phyloP scores from a whole-genome alignment of 2,113 vertebrate species.

The Plecturocebus donacophilus region DNA sequence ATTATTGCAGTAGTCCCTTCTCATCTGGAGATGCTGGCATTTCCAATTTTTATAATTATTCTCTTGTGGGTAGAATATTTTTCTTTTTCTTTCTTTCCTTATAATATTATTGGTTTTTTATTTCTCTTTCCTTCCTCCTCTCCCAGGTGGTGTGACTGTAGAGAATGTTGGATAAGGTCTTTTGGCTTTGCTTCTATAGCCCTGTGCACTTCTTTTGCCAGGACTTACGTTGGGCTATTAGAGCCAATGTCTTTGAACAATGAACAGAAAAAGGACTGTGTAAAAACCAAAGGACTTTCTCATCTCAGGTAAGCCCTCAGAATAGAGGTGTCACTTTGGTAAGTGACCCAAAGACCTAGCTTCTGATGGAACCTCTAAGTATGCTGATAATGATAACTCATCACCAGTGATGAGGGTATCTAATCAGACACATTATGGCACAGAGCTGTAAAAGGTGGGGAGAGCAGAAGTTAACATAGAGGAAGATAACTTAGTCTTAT shows the following conservation, averaged over 20 bases:
- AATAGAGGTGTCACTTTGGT: conserved; percentile 20
- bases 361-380: background rate
- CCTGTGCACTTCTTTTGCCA: no score
- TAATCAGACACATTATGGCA: background rate
- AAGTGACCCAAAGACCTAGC: background rate
- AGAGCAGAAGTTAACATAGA: background rate
- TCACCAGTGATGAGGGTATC: background rate
- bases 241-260: background rate
- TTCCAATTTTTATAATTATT: no score
- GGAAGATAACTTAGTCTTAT: background rate
- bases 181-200: no score
- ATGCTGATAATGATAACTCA: background rate
- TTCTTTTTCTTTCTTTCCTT: no score
- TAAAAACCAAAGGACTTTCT: conserved; percentile 16
- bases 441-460: background rate
- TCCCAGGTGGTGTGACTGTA: no score
- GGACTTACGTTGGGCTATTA: no score
- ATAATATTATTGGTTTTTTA: no score
- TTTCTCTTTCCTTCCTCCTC: no score
- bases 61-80: no score
- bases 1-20: no score
- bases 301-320: background rate
- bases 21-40: no score
- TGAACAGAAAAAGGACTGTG: conserved; percentile 24
- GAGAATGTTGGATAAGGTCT: no score